Evolutionary conservation across 2,888 invertebrate genomes (phyloP).

Genomic region (Dascillus cervinus): DNA sequence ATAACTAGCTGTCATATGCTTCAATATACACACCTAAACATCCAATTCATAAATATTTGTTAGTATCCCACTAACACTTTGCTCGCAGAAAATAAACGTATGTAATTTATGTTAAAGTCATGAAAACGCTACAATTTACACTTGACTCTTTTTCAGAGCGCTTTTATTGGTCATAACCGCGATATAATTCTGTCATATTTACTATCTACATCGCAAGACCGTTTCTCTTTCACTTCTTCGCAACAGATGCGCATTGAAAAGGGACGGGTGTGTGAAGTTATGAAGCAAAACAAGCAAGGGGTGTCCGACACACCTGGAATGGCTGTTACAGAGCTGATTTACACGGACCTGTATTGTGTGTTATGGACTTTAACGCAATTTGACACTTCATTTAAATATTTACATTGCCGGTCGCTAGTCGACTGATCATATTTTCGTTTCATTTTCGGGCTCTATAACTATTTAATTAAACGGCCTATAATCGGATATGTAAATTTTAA

Average conservation of each 20-base stretch:
- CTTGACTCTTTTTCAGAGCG: conserved; percentile 21
- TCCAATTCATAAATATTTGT: conserved; percentile 21
- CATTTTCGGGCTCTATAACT: too few relatives aligned
- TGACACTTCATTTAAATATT: conserved; percentile 35
- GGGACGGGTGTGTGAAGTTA: conserved; percentile 1
- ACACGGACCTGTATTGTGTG: conserved; percentile 31
- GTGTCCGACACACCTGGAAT: conserved; percentile 18
- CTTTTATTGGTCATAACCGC: conserved; percentile 30
- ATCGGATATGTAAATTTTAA: too few relatives aligned
- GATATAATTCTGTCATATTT: conserved; percentile 9
- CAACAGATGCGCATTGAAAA: background rate
- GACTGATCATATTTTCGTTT: too few relatives aligned
- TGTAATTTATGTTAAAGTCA: conserved; percentile 29
- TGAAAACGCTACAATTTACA: conserved; percentile 31
- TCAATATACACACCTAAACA: conserved; percentile 19
- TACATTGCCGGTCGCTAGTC: conserved; percentile 20
- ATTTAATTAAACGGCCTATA: too few relatives aligned
- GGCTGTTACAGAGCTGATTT: conserved; percentile 28
- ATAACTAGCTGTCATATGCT: conserved; percentile 20
- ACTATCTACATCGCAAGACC: too few relatives aligned
- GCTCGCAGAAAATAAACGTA: conserved; percentile 21
- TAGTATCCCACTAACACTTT: conserved; percentile 19
- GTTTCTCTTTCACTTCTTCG: conserved; percentile 1
- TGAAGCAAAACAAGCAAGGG: conserved; percentile 1
- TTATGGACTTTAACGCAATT: conserved; percentile 32